Base-by-base conservation (phyloP, 1,140 invertebrate species). In the Drosophila lacertosa region DNA sequence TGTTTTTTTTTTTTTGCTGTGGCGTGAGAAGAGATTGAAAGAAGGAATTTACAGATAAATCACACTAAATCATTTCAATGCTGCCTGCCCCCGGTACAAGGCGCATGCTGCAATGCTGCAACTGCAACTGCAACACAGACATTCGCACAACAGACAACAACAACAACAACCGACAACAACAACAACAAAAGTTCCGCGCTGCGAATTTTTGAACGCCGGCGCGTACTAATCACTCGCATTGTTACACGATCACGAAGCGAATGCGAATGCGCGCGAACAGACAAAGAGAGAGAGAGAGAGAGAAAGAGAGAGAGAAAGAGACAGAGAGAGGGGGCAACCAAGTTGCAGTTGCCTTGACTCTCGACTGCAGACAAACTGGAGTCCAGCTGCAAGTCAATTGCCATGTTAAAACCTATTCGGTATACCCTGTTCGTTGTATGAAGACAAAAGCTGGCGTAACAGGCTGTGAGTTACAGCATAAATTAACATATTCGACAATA, bases 41-140 rank as follows among this genome's bases (percentile, higher is more conserved):
- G 66, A 68, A 82, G 82, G 82, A 88, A 88, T 88, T 88, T 74
- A 76, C 77, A 88, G 82, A 88, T 88, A 88, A 88, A 88, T 88
- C 82, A 88, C 82, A 88, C 82, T 88, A 88, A 88, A 88, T 88
- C 82, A 88, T 88, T 88, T 88, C 82, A 88, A 79, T 86, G 74
- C 57, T 26, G 58, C 47, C 57, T 26, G 58, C 47, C 53, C 42
- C 59, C 65, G 72, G 74, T 69, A 53, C 51, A 48, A 57, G 81
- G 68, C 77, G 82, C 82, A 88, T 86, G 81, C 82, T 65, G 77
- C 81, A 80, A 86, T 86, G 81, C 77, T 86, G 81, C 77, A 70
- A 35, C 58, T 47, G 32, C 29, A 4, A 35, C 63, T 22, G 37
- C 9, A 16, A 24, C 35, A 57, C 60, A 26, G n/a, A 32, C 44